Evolutionary conservation across 2,797 vertebrate species (phyloP).

Genomic region (Podarcis siculus): DNA sequence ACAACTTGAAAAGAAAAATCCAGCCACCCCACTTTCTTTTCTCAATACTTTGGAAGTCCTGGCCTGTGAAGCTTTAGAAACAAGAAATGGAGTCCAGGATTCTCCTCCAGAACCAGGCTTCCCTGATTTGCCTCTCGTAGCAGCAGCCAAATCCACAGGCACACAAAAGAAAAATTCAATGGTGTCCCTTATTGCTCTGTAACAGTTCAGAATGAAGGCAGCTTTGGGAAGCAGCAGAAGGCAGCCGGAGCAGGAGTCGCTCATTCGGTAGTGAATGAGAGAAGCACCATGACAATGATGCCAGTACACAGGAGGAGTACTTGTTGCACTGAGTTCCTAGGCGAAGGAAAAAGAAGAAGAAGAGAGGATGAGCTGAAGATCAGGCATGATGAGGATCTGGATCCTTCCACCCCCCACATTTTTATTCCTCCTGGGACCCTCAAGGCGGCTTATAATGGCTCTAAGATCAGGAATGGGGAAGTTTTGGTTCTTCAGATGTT

Average conservation of each 20-base stretch:
- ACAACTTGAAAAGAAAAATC: neutral
- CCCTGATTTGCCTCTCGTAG: slow-evolving; percentile 59
- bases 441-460: neutral
- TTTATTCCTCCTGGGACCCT: neutral
- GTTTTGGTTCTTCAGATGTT: neutral
- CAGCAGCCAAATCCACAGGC: slow-evolving; percentile 63
- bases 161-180: slow-evolving; percentile 48
- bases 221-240: slow-evolving; percentile 56
- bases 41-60: slow-evolving; percentile 38
- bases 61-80: slow-evolving; percentile 56
- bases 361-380: slow-evolving; percentile 29
- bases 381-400: neutral
- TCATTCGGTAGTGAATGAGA: slow-evolving; percentile 82
- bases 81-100: slow-evolving; percentile 59
- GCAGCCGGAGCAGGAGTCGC: slow-evolving; percentile 66
- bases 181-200: slow-evolving; percentile 77
- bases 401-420: too few species aligned
- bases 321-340: slow-evolving; percentile 90
- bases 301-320: slow-evolving; percentile 90
- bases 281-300: slow-evolving; percentile 90
- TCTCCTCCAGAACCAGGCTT: slow-evolving; percentile 37
- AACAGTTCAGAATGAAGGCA: slow-evolving; percentile 59
- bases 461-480: neutral
- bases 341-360: slow-evolving; percentile 47
- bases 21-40: neutral